Percentiles rank a stretch among this genome's conserved stretches.
phyloP scores from a whole-genome alignment of 2,113 vertebrate species.

The Uria lomvia region DNA sequence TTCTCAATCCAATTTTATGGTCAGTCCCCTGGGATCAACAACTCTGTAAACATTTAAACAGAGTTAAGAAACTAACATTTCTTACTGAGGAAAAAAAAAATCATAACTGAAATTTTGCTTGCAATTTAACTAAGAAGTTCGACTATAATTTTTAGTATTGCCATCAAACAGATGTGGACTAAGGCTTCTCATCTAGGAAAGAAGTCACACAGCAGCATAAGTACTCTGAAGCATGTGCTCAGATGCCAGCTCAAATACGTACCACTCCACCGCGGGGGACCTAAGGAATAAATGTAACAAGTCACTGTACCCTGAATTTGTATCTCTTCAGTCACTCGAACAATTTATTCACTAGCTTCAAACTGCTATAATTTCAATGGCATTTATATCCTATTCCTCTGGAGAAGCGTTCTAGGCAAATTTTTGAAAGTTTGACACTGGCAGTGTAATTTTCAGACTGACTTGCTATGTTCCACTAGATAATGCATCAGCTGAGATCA shows the following conservation, averaged over 20 bases:
- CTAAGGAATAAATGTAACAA: conserved; percentile 73
- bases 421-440: not conserved
- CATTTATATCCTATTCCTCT: not conserved
- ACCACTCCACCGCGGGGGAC: conserved; percentile 81
- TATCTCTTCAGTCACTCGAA: not conserved
- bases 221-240: not conserved
- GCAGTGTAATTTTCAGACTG: not conserved
- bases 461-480: not conserved
- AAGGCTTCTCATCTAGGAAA: not conserved
- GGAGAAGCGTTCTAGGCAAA: not conserved
- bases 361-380: not conserved
- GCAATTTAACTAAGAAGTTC: not conserved
- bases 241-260: conserved; percentile 66
- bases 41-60: not conserved
- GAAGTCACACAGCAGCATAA: conserved; percentile 38
- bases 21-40: not conserved
- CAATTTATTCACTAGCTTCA: not conserved
- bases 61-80: not conserved
- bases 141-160: not conserved
- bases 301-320: not conserved
- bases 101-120: not conserved
- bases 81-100: not conserved
- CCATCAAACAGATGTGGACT: not conserved
- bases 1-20: not conserved
- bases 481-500: not conserved